Percentiles rank a stretch among this genome's conserved stretches.
phyloP scores from a whole-genome alignment of 2,888 invertebrate genomes.

The Margaritifera margaritifera region DNA sequence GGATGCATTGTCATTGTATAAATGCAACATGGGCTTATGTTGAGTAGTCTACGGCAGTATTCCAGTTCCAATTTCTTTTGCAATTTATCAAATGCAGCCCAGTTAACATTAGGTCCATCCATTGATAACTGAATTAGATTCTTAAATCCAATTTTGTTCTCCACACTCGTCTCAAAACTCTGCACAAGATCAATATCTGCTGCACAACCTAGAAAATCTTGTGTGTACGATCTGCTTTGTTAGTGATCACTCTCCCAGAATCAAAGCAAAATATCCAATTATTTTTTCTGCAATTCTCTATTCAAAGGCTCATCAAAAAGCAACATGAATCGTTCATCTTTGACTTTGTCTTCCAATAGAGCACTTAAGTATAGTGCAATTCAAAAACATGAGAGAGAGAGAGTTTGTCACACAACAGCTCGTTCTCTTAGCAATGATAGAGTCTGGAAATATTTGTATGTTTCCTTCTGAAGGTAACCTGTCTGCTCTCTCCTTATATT shows the following conservation, averaged over 20 bases:
- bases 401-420: conserved; percentile 1
- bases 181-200: conserved; percentile 1
- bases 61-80: not conserved
- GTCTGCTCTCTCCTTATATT: not conserved
- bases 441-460: conserved; percentile 2
- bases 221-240: not conserved
- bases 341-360: not conserved
- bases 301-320: conserved; percentile 8
- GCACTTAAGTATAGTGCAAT: not conserved
- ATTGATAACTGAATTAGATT: conserved; percentile 7
- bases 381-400: conserved; percentile 3
- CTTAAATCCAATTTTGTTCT: not conserved
- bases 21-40: too few species aligned
- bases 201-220: conserved; percentile 6
- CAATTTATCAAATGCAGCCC: conserved; percentile 6
- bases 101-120: conserved; percentile 11
- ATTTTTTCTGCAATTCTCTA: conserved; percentile 3
- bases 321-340: not conserved
- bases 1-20: too few species aligned
- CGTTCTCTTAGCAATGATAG: not conserved
- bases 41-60: too few species aligned
- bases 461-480: not conserved
- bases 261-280: conserved; percentile 9
- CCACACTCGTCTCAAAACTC: not conserved
- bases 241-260: not conserved